Percentiles rank a stretch among this genome's conserved stretches.
These are phyloP conservation scores for Telmatherina bonti DNA, from an alignment of 2,797 vertebrate genomes.

Conservation along the genomic window DNA sequence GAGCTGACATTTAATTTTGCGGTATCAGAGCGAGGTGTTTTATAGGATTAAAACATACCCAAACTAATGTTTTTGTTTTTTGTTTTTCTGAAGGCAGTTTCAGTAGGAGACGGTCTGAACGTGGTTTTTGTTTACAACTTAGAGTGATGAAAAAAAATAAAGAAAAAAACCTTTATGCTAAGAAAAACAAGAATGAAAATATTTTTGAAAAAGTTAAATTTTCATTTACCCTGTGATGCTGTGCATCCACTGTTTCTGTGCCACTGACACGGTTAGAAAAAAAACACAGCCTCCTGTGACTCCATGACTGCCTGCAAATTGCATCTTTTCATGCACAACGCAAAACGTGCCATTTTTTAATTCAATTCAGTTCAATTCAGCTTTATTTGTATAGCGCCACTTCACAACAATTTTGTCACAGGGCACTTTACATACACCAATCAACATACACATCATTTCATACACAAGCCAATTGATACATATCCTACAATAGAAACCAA, in stretches of 20 bases:
- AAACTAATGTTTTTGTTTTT: background rate
- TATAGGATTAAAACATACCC: background rate
- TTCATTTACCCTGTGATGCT: background rate
- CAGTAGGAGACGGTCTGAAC: background rate
- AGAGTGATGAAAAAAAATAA: background rate
- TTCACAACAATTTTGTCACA: no score
- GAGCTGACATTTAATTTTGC: background rate
- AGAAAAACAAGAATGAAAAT: background rate
- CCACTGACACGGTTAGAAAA: background rate
- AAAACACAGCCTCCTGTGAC: background rate
- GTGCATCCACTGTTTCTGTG: background rate
- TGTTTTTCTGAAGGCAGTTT: background rate
- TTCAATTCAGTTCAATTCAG: no score
- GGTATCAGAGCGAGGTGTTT: background rate
- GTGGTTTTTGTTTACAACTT: background rate
- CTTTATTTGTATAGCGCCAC: no score
- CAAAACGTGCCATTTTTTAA: background rate
- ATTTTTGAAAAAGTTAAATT: background rate
- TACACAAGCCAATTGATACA: no score
- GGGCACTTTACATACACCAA: no score
- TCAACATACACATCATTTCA: no score
- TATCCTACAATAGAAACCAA: no score
- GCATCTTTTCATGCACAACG: background rate
- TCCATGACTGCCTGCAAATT: slow-evolving; percentile 1
- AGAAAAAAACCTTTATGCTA: background rate